phyloP scores from a whole-genome alignment of 2,797 vertebrate species.

The Eidolon dupreanum region DNA sequence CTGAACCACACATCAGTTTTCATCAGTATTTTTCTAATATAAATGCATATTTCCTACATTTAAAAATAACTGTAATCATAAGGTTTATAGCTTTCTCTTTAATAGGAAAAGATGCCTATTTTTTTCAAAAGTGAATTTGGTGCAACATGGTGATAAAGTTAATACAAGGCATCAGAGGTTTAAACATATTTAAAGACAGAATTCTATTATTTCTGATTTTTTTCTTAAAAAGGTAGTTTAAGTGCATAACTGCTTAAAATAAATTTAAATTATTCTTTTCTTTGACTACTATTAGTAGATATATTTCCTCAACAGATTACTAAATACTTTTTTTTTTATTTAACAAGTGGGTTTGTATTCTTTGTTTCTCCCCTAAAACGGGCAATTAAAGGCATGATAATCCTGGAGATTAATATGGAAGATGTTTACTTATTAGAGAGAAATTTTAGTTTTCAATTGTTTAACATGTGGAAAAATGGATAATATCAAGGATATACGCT shows the following conservation, averaged over 20 bases:
- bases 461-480: neutral
- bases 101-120: neutral
- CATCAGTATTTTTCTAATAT: neutral
- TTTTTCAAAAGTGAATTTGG: neutral
- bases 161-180: neutral
- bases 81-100: neutral
- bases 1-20: neutral
- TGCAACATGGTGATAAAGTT: neutral
- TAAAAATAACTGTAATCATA: constrained; percentile 24
- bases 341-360: neutral
- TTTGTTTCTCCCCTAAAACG: neutral
- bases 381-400: neutral
- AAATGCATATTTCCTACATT: neutral
- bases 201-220: neutral
- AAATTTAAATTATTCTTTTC: neutral
- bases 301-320: neutral
- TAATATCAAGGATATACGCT: neutral
- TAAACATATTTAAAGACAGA: neutral
- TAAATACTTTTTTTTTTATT: neutral
- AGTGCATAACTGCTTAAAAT: neutral
- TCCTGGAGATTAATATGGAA: neutral
- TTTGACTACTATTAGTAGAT: neutral
- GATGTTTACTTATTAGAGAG: neutral
- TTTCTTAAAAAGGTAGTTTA: neutral
- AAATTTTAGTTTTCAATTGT: neutral